Conservation (phyloP, 2,888 invertebrate species). For the Fragum fragum region DNA sequence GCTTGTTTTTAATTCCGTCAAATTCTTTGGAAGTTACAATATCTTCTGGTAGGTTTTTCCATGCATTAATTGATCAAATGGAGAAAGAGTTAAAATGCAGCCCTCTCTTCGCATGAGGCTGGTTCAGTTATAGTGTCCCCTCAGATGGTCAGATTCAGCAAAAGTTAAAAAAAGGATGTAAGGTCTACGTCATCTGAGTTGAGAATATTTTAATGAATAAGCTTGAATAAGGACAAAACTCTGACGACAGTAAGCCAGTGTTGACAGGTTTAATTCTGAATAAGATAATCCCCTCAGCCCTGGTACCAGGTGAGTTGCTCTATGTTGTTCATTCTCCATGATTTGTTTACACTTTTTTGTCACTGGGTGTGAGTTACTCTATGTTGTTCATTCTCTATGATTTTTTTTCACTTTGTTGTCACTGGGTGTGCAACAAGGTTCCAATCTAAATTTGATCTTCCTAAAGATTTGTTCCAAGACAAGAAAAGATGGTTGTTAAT, state of each 20-base stretch:
- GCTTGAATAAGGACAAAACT: neutral
- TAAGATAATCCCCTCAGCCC: neutral
- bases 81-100: no score
- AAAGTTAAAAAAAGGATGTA: neutral
- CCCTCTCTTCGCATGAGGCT: no score
- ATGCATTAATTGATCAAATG: no score
- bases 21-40: no score
- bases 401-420: no score
- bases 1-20: no score
- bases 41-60: no score
- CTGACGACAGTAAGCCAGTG: neutral
- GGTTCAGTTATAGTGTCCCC: neutral
- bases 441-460: neutral
- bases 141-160: neutral
- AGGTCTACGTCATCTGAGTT: neutral
- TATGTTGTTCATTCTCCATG: neutral
- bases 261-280: neutral
- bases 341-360: no score
- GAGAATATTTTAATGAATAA: neutral
- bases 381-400: neutral
- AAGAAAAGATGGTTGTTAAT: neutral
- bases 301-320: neutral
- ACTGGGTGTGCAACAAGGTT: no score
- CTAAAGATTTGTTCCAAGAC: neutral
- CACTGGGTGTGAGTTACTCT: no score